Base-by-base conservation (phyloP, 2,888 invertebrate species). In the Myathropa florea region DNA sequence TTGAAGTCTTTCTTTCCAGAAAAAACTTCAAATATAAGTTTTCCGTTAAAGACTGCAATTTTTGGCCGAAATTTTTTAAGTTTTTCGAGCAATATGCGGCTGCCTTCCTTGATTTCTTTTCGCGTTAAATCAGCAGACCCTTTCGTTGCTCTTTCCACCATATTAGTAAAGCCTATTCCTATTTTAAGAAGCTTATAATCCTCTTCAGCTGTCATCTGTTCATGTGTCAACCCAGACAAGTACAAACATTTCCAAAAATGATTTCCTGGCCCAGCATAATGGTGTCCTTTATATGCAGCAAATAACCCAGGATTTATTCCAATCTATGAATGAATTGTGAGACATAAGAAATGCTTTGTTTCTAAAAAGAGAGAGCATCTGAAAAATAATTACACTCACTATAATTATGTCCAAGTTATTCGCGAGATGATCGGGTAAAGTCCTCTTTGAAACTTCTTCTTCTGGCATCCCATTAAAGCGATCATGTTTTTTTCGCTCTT, bases 161-260 rank as follows among this genome's bases (percentile, higher is more conserved):
- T 98, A 93, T 99, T 99, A 89, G 99, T 99, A 93, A 99, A 98
- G 4, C 99, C 99, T 91, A 99, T 98, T 84, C 99, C 98, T 92
- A 96, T 96, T 93, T 98, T 97, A 72, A 98, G 93, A 81, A 99
- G 93, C 93, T 97, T 97, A 92, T 96, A 97, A 93, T 99, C 99
- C 93, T 99, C 98, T 91, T 98, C 98, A 2, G 98, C 98, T 90
- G 97, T 98, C 96, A 99, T 96, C 92, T 98, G 98, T 91, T 98
- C 98, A 82, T 97, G 95, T 18, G 98, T 98, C 79, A 99, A 94
- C 7, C 98, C 98, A 64, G 98, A 97, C 89, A 98, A 94, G 93
- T 97, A 98, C 88, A 99, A 94, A 93, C 98, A 99, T 94, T 98
- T 98, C 99, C 99, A 99, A 94, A 99, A 99, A 94, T 99, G 99